Evolutionary conservation across 2,113 vertebrate species (phyloP), one percentile per base, ranked within the genome.

Genomic region (Sinocyclocheilus grahami): DNA sequence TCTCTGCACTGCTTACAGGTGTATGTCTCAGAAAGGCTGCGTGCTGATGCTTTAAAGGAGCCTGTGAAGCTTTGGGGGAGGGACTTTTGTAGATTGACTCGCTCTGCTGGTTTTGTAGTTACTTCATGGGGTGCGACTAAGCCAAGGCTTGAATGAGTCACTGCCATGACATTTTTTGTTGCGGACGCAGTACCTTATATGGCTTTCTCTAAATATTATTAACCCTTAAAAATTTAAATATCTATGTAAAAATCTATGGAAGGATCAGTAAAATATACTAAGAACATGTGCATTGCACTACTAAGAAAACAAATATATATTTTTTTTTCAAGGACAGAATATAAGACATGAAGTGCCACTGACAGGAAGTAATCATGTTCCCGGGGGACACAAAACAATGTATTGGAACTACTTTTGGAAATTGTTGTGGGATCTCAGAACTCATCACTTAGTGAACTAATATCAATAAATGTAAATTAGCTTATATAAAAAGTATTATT

Each of bases 101-200:
- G 71, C 39, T 87, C 60, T 83, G 71, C 87, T 58, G 80, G 89
- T 88, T 90, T 85, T 63, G 51, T 67, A 11, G 55, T n/a, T 74
- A 75, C 62, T 76, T 46, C 33, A 30, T 6, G 72, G 12, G 24
- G 53, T 65, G 33, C 3, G 46, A 85, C 46, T 22, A 22, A 12
- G 24, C 58, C n/a, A 2, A 18, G 24, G 6, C 39, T 10, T 14
- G 13, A 78, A n/a, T 80, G 86, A 84, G 65, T 87, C 88, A 84
- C 58, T 77, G 5, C 18, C 7, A 3, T 24, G 48, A 77, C 27
- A 60, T 22, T 30, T 78, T 48, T 72, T 1, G 6, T 53, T 33
- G 18, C 6, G 20, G 48, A 72, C 5, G 16, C 18, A 71, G 48
- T 0, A 4, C 82, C 82, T 24, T 55, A 20, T 55, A 20, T 55